Conservation (phyloP, 2,113 vertebrate genomes). For the Paramisgurnus dabryanus region DNA sequence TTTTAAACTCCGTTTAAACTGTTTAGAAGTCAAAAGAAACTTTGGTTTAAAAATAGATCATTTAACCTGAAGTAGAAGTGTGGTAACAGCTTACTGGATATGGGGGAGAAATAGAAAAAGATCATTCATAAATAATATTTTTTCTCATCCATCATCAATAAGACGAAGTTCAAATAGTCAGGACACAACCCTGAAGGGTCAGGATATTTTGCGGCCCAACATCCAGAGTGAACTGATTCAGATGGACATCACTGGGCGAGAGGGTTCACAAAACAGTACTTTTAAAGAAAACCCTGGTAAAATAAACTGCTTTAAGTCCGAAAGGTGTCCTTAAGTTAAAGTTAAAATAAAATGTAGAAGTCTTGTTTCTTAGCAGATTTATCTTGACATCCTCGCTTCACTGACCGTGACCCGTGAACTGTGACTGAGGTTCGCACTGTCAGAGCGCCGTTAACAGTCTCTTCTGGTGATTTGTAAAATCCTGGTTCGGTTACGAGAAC, state of each 20-base stretch:
- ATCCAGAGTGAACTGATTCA: conserved; percentile 11
- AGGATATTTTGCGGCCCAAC: conserved; percentile 16
- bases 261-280: background rate
- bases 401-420: conserved; percentile 69
- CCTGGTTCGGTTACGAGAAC: conserved; percentile 23
- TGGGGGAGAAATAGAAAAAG: background rate
- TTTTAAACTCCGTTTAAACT: conserved; percentile 5
- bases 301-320: background rate
- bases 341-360: conserved; percentile 13
- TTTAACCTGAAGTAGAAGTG: background rate
- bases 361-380: conserved; percentile 26
- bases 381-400: conserved; percentile 59
- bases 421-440: conserved; percentile 38
- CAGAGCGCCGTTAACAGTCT: conserved; percentile 51
- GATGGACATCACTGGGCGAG: background rate
- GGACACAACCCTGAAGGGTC: conserved; percentile 8
- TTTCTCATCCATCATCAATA: background rate
- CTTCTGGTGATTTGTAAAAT: conserved; percentile 23
- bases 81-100: background rate
- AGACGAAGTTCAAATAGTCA: background rate
- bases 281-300: background rate
- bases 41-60: conserved; percentile 11
- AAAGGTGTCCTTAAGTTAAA: background rate
- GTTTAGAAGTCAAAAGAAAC: conserved; percentile 1
- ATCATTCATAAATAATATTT: background rate